These are phyloP conservation scores for Dendrocincla fuliginosa DNA, from an alignment of 2,797 vertebrate genomes.

Conservation along the genomic window DNA sequence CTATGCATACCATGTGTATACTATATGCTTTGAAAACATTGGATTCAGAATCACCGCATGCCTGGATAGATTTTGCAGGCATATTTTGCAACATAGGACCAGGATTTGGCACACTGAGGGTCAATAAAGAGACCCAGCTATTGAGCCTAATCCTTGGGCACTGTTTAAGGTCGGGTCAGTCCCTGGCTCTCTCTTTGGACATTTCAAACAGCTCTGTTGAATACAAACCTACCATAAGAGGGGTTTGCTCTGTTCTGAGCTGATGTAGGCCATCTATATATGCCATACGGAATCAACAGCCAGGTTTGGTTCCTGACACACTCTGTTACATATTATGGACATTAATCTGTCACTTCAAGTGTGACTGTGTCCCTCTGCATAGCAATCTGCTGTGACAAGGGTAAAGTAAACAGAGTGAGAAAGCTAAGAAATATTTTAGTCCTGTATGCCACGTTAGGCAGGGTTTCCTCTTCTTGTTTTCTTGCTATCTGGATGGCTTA, in stretches of 20 bases:
- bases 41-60: not conserved
- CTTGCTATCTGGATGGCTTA: not conserved
- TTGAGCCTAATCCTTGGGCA: not conserved
- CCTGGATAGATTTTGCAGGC: not conserved
- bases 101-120: not conserved
- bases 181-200: not conserved
- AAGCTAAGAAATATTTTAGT: not conserved
- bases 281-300: not conserved
- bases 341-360: slow-evolving; percentile 40
- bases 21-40: not conserved
- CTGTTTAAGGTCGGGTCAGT: not conserved
- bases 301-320: slow-evolving; percentile 5
- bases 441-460: not conserved
- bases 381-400: slow-evolving; percentile 26
- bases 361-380: not conserved
- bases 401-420: slow-evolving; percentile 10
- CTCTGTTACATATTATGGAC: not conserved
- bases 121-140: not conserved
- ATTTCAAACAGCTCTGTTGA: not conserved
- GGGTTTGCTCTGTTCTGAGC: not conserved
- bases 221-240: not conserved
- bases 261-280: not conserved
- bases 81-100: not conserved
- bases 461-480: not conserved
- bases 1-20: not conserved